Base-by-base conservation (phyloP, 2,797 vertebrate species). In the Siniperca undulata region DNA sequence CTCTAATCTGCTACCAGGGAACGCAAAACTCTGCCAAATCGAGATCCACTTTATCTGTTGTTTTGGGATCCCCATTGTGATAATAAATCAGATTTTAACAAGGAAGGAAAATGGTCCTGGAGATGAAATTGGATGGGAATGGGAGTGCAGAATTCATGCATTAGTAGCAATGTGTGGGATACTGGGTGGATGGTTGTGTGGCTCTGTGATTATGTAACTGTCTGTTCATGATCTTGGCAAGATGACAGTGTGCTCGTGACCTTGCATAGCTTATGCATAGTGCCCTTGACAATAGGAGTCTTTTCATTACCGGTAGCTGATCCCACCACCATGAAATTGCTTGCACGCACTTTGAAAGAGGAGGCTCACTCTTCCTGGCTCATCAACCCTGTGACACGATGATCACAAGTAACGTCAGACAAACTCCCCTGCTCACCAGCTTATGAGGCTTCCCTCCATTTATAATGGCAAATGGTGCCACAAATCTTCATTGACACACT, bases 361-460 rank as follows among this genome's bases (percentile, higher is more conserved):
- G 61, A 66, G 77, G 17, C 73, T 81, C 66, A 4, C 59, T 86
- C 87, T 78, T 83, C 77, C 70, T 38, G 83, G 69, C 91, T 92
- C 90, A 93, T 93, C 92, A 91, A 80, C 88, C 86, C 83, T 0
- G 40, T 86, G 88, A 90, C 89, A 90, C 62, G 10, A 65, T 74
- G 81, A 88, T 89, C 89, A 86, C 88, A 76, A 84, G 87, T 68
- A 84, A 78, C 61, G 70, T 80, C 53, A 67, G 86, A 90, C 88
- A 80, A 84, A 85, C 86, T 75, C 84, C 74, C 76, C 60, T 70
- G 80, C 89, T 91, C 86, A 79, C 92, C 90, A 81, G 86, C 86
- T 90, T 85, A 87, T 46, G 81, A 83, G 82, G 82, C 85, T 78
- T 76, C 71, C 48, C 74, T 60, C 69, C 78, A 83, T 91, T 92